These are phyloP conservation scores for Nudaria mundana DNA, from an alignment of 2,888 invertebrate genomes.

Conservation along the genomic window DNA sequence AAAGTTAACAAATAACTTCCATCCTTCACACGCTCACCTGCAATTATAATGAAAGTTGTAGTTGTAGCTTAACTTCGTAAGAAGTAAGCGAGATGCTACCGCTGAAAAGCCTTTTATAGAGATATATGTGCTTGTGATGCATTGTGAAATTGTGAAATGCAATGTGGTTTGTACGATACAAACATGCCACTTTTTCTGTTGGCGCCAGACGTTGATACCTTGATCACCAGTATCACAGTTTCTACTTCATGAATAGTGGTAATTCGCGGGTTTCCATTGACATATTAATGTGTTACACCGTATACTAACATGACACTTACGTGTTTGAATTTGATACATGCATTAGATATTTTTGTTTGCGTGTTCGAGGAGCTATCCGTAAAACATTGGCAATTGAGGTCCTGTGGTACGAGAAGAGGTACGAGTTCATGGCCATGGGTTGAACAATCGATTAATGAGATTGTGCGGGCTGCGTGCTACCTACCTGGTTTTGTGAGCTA, in stretches of 20 bases:
- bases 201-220: slow-evolving; percentile 51
- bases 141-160: slow-evolving; percentile 72
- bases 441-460: slow-evolving; percentile 69
- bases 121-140: slow-evolving; percentile 49
- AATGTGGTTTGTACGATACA: slow-evolving; percentile 49
- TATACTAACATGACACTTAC: too few relatives aligned
- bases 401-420: slow-evolving; percentile 41
- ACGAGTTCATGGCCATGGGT: slow-evolving; percentile 68
- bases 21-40: slow-evolving; percentile 28
- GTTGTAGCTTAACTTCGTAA: too few relatives aligned
- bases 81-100: slow-evolving; percentile 50
- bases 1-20: too few relatives aligned
- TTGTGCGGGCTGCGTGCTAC: slow-evolving; percentile 40
- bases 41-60: slow-evolving; percentile 45
- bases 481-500: slow-evolving; percentile 35
- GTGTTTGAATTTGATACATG: slow-evolving; percentile 13
- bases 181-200: slow-evolving; percentile 60
- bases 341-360: slow-evolving; percentile 39
- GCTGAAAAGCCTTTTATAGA: slow-evolving; percentile 32
- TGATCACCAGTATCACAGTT: slow-evolving; percentile 43
- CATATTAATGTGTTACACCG: slow-evolving; percentile 14
- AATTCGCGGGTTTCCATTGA: slow-evolving; percentile 33
- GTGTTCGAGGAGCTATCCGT: slow-evolving; percentile 45
- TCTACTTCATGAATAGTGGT: slow-evolving; percentile 63
- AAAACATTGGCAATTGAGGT: slow-evolving; percentile 29